Percentiles rank a stretch among this genome's conserved stretches.
These are phyloP conservation scores for Acromyrmex echinatior DNA, from an alignment of 1,140 invertebrate genomes.

Conservation along the genomic window DNA sequence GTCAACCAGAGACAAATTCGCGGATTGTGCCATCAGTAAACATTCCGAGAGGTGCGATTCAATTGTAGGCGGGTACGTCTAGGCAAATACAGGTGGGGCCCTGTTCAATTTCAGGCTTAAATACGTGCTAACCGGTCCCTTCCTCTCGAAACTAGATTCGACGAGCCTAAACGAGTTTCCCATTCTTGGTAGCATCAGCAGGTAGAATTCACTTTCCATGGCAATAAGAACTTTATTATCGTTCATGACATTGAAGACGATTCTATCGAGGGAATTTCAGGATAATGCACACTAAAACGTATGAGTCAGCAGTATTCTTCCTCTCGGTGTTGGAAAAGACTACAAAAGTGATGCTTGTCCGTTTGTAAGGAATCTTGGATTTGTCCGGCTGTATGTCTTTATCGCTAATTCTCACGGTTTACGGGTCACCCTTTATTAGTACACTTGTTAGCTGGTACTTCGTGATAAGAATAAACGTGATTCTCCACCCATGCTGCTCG, in stretches of 20 bases:
- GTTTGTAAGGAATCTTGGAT: neutral
- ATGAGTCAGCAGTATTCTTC: neutral
- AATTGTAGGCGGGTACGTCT: conserved; percentile 50
- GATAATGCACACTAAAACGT: neutral
- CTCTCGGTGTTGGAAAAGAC: neutral
- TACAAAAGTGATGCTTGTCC: neutral
- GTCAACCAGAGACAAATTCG: conserved; percentile 13
- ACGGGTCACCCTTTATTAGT: conserved; percentile 25
- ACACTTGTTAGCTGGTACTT: conserved; percentile 11
- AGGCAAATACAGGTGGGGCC: conserved; percentile 34
- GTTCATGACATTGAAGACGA: neutral
- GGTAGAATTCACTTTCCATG: conserved; percentile 40
- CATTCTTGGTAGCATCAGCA: conserved; percentile 29
- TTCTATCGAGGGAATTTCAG: neutral
- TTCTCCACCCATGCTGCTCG: neutral
- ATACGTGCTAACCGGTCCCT: conserved; percentile 35
- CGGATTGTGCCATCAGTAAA: neutral
- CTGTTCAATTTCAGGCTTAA: neutral
- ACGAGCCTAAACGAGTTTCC: conserved; percentile 7
- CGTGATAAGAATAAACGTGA: conserved; percentile 37
- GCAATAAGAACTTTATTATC: neutral
- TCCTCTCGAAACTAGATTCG: conserved; percentile 39
- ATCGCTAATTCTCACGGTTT: neutral
- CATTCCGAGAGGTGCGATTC: neutral
- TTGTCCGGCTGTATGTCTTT: neutral